phyloP scores from a whole-genome alignment of 2,888 invertebrate genomes.

The Cheilosia variabilis region DNA sequence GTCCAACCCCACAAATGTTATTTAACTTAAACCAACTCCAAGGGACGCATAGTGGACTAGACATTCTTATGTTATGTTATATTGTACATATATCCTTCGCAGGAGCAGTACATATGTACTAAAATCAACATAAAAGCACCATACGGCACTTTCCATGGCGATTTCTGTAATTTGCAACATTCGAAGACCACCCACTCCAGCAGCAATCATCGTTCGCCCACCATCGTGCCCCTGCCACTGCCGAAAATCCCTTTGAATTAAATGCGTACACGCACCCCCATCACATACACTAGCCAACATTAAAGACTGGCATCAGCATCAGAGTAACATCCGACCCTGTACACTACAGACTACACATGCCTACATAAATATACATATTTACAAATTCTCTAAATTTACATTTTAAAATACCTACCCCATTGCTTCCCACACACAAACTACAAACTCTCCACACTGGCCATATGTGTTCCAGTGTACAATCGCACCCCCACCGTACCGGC shows the following conservation, averaged over 20 bases:
- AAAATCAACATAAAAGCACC: constrained; percentile 73
- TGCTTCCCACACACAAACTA: constrained; percentile 68
- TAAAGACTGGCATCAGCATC: constrained; percentile 45
- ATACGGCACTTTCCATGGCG: constrained; percentile 74
- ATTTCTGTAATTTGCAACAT: constrained; percentile 76
- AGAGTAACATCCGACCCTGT: constrained; percentile 4
- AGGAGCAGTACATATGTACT: constrained; percentile 61
- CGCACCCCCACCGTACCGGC: constrained; percentile 17
- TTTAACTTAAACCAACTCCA: constrained; percentile 73
- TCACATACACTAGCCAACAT: constrained; percentile 65
- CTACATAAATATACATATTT: constrained; percentile 54
- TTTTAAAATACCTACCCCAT: constrained; percentile 75
- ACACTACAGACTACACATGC: constrained; percentile 15
- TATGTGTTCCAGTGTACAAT: constrained; percentile 68
- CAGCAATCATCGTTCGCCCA: constrained; percentile 53
- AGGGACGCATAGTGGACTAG: constrained; percentile 73
- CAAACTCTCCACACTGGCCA: constrained; percentile 71
- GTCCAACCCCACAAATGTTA: constrained; percentile 28
- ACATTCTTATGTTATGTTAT: constrained; percentile 62
- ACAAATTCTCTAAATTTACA: constrained; percentile 75
- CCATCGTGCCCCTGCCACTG: constrained; percentile 29
- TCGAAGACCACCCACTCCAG: constrained; percentile 70
- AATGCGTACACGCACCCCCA: constrained; percentile 71
- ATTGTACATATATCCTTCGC: constrained; percentile 25
- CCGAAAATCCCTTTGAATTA: constrained; percentile 72